A percentile compares a stretch with the other conserved stretches of the same genome.
phyloP scores from a whole-genome alignment of 2,888 invertebrate genomes.

The Acrobasis repandana region DNA sequence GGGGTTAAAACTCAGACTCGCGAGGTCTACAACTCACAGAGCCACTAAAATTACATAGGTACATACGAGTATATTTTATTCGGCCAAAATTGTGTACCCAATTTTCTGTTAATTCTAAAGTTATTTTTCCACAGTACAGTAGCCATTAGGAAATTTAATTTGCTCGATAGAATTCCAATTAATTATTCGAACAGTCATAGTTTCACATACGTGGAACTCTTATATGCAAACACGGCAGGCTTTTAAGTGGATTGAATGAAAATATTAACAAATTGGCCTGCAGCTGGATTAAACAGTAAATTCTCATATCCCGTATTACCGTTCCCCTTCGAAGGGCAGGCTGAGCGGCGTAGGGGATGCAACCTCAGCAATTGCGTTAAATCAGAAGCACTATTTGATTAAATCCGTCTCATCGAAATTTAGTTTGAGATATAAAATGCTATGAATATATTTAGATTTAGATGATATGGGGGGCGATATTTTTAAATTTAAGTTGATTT shows the following conservation, averaged over 20 bases:
- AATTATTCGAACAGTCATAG: background rate
- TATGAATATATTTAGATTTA: slow-evolving; percentile 24
- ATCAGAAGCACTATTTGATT: slow-evolving; percentile 76
- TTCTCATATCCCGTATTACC: slow-evolving; percentile 81
- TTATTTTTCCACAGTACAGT: too few relatives aligned
- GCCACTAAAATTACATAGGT: too few relatives aligned
- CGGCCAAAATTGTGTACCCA: too few relatives aligned
- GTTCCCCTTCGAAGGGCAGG: slow-evolving; percentile 74
- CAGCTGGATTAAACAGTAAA: slow-evolving; percentile 81
- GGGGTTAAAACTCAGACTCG: too few relatives aligned
- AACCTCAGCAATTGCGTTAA: slow-evolving; percentile 80
- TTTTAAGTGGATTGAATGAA: slow-evolving; percentile 81
- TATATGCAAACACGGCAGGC: slow-evolving; percentile 50
- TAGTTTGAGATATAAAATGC: slow-evolving; percentile 35
- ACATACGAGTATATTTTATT: too few relatives aligned
- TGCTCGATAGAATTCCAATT: too few relatives aligned
- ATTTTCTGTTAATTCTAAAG: too few relatives aligned
- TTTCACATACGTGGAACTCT: background rate
- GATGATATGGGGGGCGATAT: slow-evolving; percentile 15
- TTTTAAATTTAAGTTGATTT: background rate
- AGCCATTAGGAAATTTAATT: too few relatives aligned
- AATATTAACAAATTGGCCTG: slow-evolving; percentile 82
- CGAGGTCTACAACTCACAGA: too few relatives aligned
- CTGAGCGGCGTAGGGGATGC: slow-evolving; percentile 63
- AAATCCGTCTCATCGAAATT: slow-evolving; percentile 56